Evolutionary conservation across 2,888 invertebrate genomes (phyloP).

Genomic region (Leptura quadrifasciata): DNA sequence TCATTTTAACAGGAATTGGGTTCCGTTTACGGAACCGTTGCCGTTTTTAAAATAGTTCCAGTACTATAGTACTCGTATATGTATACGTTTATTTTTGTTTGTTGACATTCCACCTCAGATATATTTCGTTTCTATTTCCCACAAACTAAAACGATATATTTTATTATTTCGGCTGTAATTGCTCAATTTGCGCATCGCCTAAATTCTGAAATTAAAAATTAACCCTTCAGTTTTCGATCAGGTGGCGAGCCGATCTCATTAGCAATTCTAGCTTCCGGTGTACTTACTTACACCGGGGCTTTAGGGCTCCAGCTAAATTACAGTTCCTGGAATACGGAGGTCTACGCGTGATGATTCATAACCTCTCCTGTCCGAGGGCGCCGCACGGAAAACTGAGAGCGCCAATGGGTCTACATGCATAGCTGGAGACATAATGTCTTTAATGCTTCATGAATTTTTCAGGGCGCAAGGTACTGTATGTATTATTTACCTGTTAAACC

Average conservation of each 20-base stretch:
- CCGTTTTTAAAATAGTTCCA: too few species aligned
- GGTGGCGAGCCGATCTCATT: background rate
- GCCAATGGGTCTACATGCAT: constrained; percentile 44
- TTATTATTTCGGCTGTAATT: too few species aligned
- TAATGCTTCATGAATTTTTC: constrained; percentile 11
- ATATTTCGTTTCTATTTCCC: too few species aligned
- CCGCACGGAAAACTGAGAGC: constrained; percentile 38
- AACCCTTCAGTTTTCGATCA: background rate
- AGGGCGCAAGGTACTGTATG: background rate
- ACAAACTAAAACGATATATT: too few species aligned
- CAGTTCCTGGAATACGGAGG: constrained; percentile 26
- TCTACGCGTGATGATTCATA: constrained; percentile 32
- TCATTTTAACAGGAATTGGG: too few species aligned
- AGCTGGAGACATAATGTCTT: constrained; percentile 1
- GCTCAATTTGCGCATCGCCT: too few species aligned
- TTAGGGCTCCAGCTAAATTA: constrained; percentile 8
- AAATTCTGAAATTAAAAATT: too few species aligned
- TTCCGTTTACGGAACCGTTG: too few species aligned
- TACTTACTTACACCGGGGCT: background rate
- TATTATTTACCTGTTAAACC: background rate
- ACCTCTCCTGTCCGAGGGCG: constrained; percentile 32
- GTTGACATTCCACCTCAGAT: too few species aligned
- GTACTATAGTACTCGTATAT: too few species aligned
- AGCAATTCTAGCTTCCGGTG: background rate
- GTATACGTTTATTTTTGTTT: too few species aligned